Evolutionary conservation across 2,797 vertebrate species (phyloP), one percentile per base, ranked within the genome.

Genomic region (Cossypha heuglini): DNA sequence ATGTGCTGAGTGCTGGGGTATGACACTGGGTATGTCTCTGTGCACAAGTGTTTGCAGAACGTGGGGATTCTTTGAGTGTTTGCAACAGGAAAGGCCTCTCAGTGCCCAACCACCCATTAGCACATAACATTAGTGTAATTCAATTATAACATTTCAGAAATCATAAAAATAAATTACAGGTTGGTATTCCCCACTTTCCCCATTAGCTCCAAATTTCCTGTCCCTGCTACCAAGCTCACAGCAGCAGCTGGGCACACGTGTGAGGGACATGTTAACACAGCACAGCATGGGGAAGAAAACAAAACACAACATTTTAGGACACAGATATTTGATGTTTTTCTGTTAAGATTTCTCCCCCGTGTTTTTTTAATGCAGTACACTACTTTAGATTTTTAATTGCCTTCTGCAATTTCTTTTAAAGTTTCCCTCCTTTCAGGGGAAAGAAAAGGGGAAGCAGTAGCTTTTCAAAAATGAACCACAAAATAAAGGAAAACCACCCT

Each of bases 401-500:
- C 59, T 89, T 85, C 49, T 93, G 68, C 46, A 51, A 15, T 57
- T 64, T 87, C 48, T 58, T 26, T 83, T 85, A 48, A 82, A 85
- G 37, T 64, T 85, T 94, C 14, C 11, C 16, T 69, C 22, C 26
- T 86, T 88, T 55, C 38, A 86, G 49, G 28, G 48, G 13, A 55
- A 63, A 51, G 13, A 75, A 76, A 90, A 71, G 42, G 26, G 21
- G 71, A 91, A 90, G 72, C 37, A 57, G 52, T 42, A 93, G 45
- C 55, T 76, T 92, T 91, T 93, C 33, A 84, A 58, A 92, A 87
- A 64, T 18, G 6, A 93, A 81, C 91, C 67, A 59, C 78, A 92
- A 81, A 84, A 90, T 52, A 78, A 68, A 90, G 91, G 64, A 86
- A 82, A 94, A 75, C 57, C 62, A 86, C 28, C 4, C 31, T 49